Percentiles rank a stretch among this genome's conserved stretches.
Conservation (phyloP, 2,888 invertebrate genomes). For the Trichogramma evanescens region DNA sequence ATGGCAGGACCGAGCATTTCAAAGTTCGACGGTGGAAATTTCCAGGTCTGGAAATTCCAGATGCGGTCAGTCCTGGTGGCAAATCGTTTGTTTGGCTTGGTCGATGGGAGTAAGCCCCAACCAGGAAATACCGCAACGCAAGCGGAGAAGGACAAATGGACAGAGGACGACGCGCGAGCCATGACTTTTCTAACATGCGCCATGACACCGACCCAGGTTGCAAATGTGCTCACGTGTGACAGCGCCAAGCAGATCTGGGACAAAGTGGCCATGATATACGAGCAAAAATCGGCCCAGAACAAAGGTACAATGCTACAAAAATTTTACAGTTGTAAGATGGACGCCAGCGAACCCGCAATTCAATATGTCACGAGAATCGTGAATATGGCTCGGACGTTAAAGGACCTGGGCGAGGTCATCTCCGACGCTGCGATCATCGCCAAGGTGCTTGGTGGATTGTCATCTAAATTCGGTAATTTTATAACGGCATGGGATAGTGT, state of each 20-base stretch:
- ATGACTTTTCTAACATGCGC: constrained; percentile 10
- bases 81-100: constrained; percentile 16
- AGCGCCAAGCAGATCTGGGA: constrained; percentile 23
- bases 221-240: constrained; percentile 21
- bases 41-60: constrained; percentile 28
- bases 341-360: constrained; percentile 17
- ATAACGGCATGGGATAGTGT: constrained; percentile 29
- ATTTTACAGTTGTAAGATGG: constrained; percentile 22
- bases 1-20: not conserved
- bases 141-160: constrained; percentile 15
- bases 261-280: constrained; percentile 19
- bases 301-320: constrained; percentile 18
- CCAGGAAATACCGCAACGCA: constrained; percentile 5
- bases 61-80: constrained; percentile 20
- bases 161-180: constrained; percentile 21
- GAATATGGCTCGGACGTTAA: constrained; percentile 25
- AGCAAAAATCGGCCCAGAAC: constrained; percentile 24
- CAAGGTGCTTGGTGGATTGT: constrained; percentile 28
- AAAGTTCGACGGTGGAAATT: constrained; percentile 30
- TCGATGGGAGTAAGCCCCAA: constrained; percentile 10
- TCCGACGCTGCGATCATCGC: constrained; percentile 23
- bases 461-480: constrained; percentile 24
- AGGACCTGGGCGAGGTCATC: constrained; percentile 25
- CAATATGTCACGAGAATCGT: constrained; percentile 20
- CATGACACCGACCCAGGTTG: constrained; percentile 19